Evolutionary conservation across 1,140 invertebrate genomes (phyloP), one percentile per base, ranked within the genome.

Genomic region (Camponotus pennsylvanicus): DNA sequence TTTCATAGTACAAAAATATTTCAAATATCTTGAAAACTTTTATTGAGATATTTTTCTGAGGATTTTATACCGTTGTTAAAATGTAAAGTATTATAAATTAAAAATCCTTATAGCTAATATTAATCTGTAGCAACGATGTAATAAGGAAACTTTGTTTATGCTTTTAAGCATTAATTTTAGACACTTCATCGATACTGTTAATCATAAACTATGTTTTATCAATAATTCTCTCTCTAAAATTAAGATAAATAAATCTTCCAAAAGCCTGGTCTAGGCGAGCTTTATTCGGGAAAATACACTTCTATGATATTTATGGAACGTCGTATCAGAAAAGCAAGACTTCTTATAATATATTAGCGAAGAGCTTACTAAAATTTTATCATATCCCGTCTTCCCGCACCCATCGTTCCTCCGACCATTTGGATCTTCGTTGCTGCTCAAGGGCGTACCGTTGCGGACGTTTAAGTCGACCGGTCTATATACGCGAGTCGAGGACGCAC

Each of bases 401-500:
- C 3, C 49, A 15, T 59, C 57, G 9, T 34, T 49, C 1, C n/a
- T 2, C 21, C n/a, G 59, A 27, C 27, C 63, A 37, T 45, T 52
- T 52, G 49, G 5, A 52, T 1, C 52, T 52, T 59, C 49, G 21
- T 21, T 15, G 32, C n/a, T 11, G 52, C 49, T 45, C 32, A 45
- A 52, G 57, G 32, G 69, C 45, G 45, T 55, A 73, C 11, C 40
- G 61, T 59, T 57, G 84, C 27, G 27, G n/a, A 70, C 32, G 27
- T 84, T 87, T 45, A 21, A 71, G 3, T 21, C 21, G 8, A 9
- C 63, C 57, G 9, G 32, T 40, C 55, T 88, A 75, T 73, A 73
- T 85, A 32, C 4, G n/a, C 55, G 37, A 32, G n/a, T 34, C 63
- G 63, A 85, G 80, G 88, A 90, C 89, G 76, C 90, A 91, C 82